Evolutionary conservation across 2,888 invertebrate genomes (phyloP).

Genomic region (Phortica magna): DNA sequence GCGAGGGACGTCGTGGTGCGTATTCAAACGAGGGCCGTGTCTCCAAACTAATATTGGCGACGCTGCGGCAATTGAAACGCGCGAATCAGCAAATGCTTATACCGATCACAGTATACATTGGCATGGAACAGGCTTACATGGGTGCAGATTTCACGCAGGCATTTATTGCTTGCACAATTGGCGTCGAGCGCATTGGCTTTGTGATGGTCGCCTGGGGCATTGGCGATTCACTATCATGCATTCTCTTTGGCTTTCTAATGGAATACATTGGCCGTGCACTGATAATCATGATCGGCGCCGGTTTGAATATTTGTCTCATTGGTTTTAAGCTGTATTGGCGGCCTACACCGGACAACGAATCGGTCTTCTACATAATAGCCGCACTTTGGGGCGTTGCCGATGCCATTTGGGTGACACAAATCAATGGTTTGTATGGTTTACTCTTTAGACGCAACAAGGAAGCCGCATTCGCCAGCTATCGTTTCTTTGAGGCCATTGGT

Average conservation of each 20-base stretch:
- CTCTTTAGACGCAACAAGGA: constrained; percentile 92
- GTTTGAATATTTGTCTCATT: constrained; percentile 85
- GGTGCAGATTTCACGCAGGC: constrained; percentile 90
- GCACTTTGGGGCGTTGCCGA: constrained; percentile 96
- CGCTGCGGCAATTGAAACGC: constrained; percentile 91
- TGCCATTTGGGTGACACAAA: constrained; percentile 97
- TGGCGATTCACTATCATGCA: constrained; percentile 92
- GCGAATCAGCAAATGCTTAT: constrained; percentile 94
- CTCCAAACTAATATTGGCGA: constrained; percentile 89
- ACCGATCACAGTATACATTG: constrained; percentile 96
- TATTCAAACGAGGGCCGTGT: constrained; percentile 87
- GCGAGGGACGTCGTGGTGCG: constrained; percentile 87
- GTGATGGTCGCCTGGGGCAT: constrained; percentile 98
- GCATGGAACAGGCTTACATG: constrained; percentile 97
- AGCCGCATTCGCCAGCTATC: constrained; percentile 92
- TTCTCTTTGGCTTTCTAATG: constrained; percentile 93
- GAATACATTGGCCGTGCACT: constrained; percentile 93
- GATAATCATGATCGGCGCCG: constrained; percentile 82
- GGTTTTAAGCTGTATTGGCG: constrained; percentile 90
- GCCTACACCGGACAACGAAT: constrained; percentile 87
- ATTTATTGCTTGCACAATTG: constrained; percentile 90
- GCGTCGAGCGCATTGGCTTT: constrained; percentile 94
- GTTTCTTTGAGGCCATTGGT: constrained; percentile 92
- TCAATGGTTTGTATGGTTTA: constrained; percentile 94
- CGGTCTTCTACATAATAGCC: constrained; percentile 92